Evolutionary conservation across 2,797 vertebrate genomes (phyloP).

Genomic region (Neostethus bicornis): DNA sequence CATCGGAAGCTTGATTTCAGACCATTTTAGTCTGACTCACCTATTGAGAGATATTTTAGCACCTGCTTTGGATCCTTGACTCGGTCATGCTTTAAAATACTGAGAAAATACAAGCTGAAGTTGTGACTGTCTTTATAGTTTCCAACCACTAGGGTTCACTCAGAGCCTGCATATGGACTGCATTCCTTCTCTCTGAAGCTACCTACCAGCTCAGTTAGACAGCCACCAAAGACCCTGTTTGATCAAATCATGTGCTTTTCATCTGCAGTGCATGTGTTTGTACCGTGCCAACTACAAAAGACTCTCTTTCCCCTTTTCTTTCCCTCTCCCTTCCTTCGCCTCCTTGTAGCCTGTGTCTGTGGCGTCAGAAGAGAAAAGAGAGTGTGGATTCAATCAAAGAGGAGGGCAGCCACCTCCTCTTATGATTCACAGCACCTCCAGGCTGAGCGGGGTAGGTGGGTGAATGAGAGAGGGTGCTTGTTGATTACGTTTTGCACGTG

Average conservation of each 20-base stretch:
- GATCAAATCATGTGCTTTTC: slow-evolving; percentile 84
- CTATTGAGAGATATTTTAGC: neutral
- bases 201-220: slow-evolving; percentile 67
- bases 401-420: slow-evolving; percentile 64
- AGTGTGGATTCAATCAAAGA: slow-evolving; percentile 70
- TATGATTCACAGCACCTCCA: slow-evolving; percentile 64
- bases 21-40: neutral
- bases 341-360: slow-evolving; percentile 38
- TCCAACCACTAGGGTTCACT: slow-evolving; percentile 74
- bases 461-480: slow-evolving; percentile 37
- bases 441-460: slow-evolving; percentile 42
- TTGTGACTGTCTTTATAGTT: slow-evolving; percentile 28
- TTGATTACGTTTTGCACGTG: too few relatives aligned
- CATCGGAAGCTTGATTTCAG: too few relatives aligned
- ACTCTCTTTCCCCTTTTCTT: slow-evolving; percentile 56
- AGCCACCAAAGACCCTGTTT: slow-evolving; percentile 76
- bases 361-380: slow-evolving; percentile 47
- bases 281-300: slow-evolving; percentile 75
- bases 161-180: slow-evolving; percentile 42
- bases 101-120: neutral
- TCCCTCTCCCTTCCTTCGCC: slow-evolving; percentile 34
- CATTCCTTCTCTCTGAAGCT: slow-evolving; percentile 31
- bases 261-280: slow-evolving; percentile 80
- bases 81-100: slow-evolving; percentile 14
- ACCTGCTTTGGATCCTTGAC: neutral